Evolutionary conservation across 2,113 vertebrate species (phyloP), one percentile per base, ranked within the genome.

Genomic region (Chaetorhynchus papuensis): DNA sequence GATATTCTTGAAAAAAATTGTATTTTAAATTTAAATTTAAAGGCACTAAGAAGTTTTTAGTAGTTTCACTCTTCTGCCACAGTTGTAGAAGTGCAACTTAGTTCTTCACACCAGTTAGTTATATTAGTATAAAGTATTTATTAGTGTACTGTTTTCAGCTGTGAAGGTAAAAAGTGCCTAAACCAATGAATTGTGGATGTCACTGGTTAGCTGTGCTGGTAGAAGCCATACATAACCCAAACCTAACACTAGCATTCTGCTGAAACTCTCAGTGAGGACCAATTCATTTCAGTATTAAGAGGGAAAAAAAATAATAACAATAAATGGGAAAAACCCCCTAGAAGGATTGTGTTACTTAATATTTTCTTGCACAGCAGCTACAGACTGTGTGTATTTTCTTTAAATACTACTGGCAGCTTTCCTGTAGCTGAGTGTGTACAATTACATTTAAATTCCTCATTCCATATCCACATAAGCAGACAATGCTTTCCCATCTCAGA

Each of bases 261-360:
- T 77, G 44, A 64, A 95, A 59, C 2, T 41, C 27, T 33, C 10
- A 45, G 3, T 18, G 37, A 76, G 23, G 41, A 83, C 7, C 15
- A 78, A 59, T 4, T 33, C 0, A 50, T 81, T 78, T 37, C 27
- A 75, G 23, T 26, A 68, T 22, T 57, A 17, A 68, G 13, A 15
- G 6, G 2, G 2, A 6, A 15, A 53, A 66, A 66, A 35, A 24
- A 35, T 18, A 21, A 4, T 4, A 11, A 45, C 12, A 18, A 11
- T 49, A 39, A 39, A 3, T 2, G 10, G 1, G 1, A 0, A 13
- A n/a, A 52, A 6, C 0, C 6, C 20, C 2, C 30, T 50, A 30
- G n/a, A 60, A 70, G 10, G 1, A 30, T 12, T 42, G 5, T 27
- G 6, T 61, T 75, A 57, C 11, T 35, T 15, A 61, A 14, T 37